Evolutionary conservation across 2,113 vertebrate species (phyloP), one percentile per base, ranked within the genome.

Genomic region (Sula dactylatra): DNA sequence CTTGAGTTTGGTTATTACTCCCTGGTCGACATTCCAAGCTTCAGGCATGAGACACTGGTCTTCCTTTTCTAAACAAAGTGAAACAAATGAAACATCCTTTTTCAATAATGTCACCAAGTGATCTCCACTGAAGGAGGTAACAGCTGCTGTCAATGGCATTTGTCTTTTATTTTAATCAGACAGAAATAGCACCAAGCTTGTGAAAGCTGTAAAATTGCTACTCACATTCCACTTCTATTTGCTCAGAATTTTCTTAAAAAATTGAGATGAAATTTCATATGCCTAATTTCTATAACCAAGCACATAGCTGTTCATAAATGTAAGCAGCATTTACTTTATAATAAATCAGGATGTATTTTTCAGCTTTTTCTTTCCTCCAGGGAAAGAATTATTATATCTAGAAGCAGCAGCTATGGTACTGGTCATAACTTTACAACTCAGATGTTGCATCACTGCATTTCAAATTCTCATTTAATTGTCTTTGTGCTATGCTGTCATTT

Each of bases 1-100:
- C 99, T 99, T 99, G 98, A 99, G 99, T 98, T 99, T 99, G 98
- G 99, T 99, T 99, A 99, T 99, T 98, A 99, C 98, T 98, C 99
- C 99, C 99, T 99, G 99, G 99, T 99, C 99, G 99, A 99, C 99
- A 97, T 99, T 99, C 99, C 99, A 99, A 96, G 99, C 99, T 99
- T 99, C 99, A 97, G 99, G 98, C 97, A 98, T 98, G 97, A 99
- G 98, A 98, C 98, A 99, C 95, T 99, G 98, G 98, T 99, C 99
- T 98, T 99, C 99, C 98, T 99, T 99, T 97, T 99, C 99, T 99
- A 99, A 98, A 99, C 96, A 98, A 98, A 98, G 98, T 98, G 94
- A 98, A 98, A 99, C 98, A 99, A 99, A 99, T 94, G 98, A 98
- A 98, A 99, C 94, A 98, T 97, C 96, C 96, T 98, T 98, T 99